Percentiles rank a stretch among this genome's conserved stretches.
These are phyloP conservation scores for Neuroscelio doddi DNA, from an alignment of 2,888 invertebrate genomes.

Conservation along the genomic window DNA sequence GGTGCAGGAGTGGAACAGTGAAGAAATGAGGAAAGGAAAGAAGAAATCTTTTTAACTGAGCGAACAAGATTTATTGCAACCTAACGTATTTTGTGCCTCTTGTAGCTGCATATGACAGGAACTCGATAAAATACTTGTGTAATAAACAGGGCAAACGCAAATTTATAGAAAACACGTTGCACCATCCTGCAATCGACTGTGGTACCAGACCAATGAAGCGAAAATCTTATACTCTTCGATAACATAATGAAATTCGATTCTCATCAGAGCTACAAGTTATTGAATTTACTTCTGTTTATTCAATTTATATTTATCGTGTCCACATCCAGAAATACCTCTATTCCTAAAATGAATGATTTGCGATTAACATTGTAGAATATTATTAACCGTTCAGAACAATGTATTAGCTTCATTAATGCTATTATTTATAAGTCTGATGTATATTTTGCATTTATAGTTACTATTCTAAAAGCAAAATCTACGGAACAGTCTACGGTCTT, in stretches of 20 bases:
- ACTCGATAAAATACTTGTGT: conserved; percentile 65
- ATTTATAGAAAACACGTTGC: conserved; percentile 55
- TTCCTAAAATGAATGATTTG: not conserved
- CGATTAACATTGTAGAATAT: no score
- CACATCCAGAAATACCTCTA: conserved; percentile 7
- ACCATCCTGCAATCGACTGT: conserved; percentile 15
- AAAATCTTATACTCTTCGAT: conserved; percentile 24
- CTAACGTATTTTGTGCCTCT: conserved; percentile 37
- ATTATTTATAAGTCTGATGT: no score
- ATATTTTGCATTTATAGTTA: no score
- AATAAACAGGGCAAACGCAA: conserved; percentile 61
- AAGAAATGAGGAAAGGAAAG: conserved; percentile 20
- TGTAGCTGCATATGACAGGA: conserved; percentile 60
- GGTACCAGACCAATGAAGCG: conserved; percentile 12
- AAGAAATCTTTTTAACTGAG: conserved; percentile 48
- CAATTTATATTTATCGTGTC: conserved; percentile 22
- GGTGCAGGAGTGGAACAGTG: conserved; percentile 5
- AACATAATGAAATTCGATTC: conserved; percentile 44
- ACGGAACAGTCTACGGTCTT: no score
- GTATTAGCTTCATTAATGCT: no score
- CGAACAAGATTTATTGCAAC: conserved; percentile 51
- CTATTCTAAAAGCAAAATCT: no score
- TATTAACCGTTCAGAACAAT: no score
- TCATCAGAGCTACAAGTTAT: conserved; percentile 19
- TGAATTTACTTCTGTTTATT: conserved; percentile 27